Evolutionary conservation across 2,113 vertebrate species (phyloP), one percentile per base, ranked within the genome.

Genomic region (Sardina pilchardus): DNA sequence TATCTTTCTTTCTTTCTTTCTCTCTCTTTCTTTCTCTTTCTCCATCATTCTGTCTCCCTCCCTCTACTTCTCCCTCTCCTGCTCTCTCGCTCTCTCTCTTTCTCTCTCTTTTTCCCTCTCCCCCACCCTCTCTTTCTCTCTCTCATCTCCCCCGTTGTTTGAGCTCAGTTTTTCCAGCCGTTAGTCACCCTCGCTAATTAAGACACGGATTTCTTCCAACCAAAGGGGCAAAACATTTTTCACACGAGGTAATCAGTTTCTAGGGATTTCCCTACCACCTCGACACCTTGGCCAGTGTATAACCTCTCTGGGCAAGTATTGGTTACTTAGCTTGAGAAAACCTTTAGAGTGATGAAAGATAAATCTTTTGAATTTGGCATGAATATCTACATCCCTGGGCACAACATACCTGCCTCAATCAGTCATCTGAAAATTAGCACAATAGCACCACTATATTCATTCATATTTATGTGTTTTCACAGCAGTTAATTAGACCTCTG

Each of bases 91-190:
- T 45, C 44, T 45, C 50, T 81, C 78, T 83, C 56, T 16, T 81
- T 83, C 83, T 86, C 89, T 75, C 90, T 90, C 81, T 86, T 81
- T 88, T 85, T 86, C 86, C 82, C 84, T 86, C 78, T 82, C 81
- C 83, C 83, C 42, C 21, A 21, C 21, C 19, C 53, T n/a, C 56
- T 6, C 21, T 59, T 21, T 59, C 56, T 26, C 56, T n/a, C 56
- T 63, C 21, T 6, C 21, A n/a, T 84, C 82, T 87, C 81, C 78
- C 82, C 84, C 26, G 83, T 87, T 81, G 88, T 81, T 91, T 90
- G 85, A 91, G 86, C 89, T 92, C 92, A 93, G 88, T 89, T 91
- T 93, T 95, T 94, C 93, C 92, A 93, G 88, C 86, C 81, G 0
- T 85, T 89, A 81, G 44, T 90, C 88, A 88, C 86, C 26, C 89